These are phyloP conservation scores for Rhabditoides inermis DNA, from an alignment of 2,888 invertebrate species.

Conservation along the genomic window DNA sequence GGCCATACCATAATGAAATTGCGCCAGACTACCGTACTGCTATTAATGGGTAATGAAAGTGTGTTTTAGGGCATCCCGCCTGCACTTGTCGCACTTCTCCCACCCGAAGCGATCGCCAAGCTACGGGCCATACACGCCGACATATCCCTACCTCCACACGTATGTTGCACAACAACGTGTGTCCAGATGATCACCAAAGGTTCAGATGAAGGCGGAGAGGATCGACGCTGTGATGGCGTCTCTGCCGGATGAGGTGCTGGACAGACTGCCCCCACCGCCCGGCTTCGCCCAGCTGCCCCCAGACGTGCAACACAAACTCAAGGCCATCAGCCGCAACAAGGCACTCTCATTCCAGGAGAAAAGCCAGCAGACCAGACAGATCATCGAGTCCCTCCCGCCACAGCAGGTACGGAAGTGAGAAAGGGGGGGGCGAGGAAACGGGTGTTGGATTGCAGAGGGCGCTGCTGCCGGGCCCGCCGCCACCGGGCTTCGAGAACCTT, in stretches of 20 bases:
- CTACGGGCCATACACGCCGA: constrained; percentile 40
- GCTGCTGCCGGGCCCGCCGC: constrained; percentile 18
- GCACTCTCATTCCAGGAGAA: constrained; percentile 15
- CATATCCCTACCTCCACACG: constrained; percentile 10
- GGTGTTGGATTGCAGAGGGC: no score
- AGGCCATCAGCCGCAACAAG: constrained; percentile 34
- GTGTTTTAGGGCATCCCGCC: no score
- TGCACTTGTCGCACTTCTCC: no score
- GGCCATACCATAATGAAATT: no score
- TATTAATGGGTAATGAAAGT: no score
- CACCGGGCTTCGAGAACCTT: background rate
- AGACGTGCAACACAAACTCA: constrained; percentile 31
- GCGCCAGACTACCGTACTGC: no score
- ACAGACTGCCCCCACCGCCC: constrained; percentile 42
- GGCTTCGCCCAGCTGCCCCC: constrained; percentile 40
- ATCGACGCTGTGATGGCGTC: constrained; percentile 43
- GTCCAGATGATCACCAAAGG: background rate
- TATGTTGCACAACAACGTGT: background rate
- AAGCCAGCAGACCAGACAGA: constrained; percentile 21
- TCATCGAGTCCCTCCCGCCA: constrained; percentile 27
- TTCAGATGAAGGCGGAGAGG: constrained; percentile 36
- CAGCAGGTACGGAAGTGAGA: no score
- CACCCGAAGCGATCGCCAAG: constrained; percentile 34
- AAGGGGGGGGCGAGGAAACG: no score
- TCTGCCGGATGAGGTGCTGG: constrained; percentile 41